A percentile compares a stretch with the other conserved stretches of the same genome.
phyloP scores from a whole-genome alignment of 2,888 invertebrate genomes.

The Parelbella ahira region DNA sequence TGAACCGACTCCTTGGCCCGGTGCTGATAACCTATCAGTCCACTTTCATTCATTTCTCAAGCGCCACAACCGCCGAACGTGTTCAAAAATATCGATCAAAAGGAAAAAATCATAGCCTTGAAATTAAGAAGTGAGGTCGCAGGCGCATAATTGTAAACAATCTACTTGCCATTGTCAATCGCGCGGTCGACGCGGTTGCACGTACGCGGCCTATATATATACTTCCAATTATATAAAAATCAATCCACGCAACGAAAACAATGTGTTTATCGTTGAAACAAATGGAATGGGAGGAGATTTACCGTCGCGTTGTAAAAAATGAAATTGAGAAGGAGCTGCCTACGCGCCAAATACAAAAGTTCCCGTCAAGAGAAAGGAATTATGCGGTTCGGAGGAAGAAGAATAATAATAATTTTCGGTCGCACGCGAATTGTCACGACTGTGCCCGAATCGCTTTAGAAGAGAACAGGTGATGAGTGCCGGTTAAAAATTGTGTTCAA shows the following conservation, averaged over 20 bases:
- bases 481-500: slow-evolving; percentile 1
- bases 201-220: slow-evolving; percentile 17
- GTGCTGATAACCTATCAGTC: slow-evolving; percentile 49
- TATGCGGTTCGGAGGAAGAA: slow-evolving; percentile 83
- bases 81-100: slow-evolving; percentile 38
- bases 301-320: slow-evolving; percentile 50
- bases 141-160: slow-evolving; percentile 39
- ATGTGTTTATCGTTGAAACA: slow-evolving; percentile 71
- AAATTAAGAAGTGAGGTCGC: slow-evolving; percentile 42
- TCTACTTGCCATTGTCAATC: slow-evolving; percentile 38
- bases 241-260: too few species aligned
- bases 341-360: slow-evolving; percentile 75
- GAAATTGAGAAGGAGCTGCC: slow-evolving; percentile 44
- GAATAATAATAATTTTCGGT: slow-evolving; percentile 59
- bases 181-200: slow-evolving; percentile 32
- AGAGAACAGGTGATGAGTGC: slow-evolving; percentile 49
- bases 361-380: slow-evolving; percentile 85
- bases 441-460: slow-evolving; percentile 61
- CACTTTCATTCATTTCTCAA: slow-evolving; percentile 42
- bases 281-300: slow-evolving; percentile 65
- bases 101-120: slow-evolving; percentile 52
- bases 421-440: slow-evolving; percentile 62
- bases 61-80: slow-evolving; percentile 37
- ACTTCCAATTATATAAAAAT: neutral
- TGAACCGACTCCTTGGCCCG: slow-evolving; percentile 33